Conservation (phyloP, 1,140 invertebrate species). For the Polypedilum pembai region DNA sequence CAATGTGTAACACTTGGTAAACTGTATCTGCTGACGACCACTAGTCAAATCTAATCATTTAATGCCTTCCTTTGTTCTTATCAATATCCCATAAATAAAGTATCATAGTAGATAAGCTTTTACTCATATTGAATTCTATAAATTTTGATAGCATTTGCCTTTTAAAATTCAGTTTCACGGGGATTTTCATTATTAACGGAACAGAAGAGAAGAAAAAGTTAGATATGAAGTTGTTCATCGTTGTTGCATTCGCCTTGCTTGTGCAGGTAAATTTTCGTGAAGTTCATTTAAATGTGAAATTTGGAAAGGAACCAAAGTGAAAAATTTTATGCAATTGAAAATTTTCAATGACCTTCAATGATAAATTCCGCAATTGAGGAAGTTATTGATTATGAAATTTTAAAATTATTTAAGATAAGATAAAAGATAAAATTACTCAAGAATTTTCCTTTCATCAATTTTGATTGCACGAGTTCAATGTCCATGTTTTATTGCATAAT, state of each 20-base stretch:
- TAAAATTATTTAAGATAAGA: not conserved
- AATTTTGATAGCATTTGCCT: not conserved
- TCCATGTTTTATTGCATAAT: not conserved
- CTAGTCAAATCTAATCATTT: not conserved
- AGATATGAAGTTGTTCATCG: not conserved
- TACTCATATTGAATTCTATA: not conserved
- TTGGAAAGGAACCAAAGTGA: not conserved
- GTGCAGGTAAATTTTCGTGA: not conserved
- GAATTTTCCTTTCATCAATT: not conserved
- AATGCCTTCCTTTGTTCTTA: not conserved
- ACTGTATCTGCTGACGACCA: not conserved
- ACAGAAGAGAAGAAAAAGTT: not conserved
- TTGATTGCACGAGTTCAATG: not conserved
- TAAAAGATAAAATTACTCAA: not conserved
- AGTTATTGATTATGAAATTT: not conserved
- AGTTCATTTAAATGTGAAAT: not conserved
- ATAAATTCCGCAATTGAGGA: not conserved
- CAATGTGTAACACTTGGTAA: no score
- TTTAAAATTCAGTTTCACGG: not conserved
- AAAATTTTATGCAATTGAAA: not conserved
- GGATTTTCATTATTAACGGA: conserved; percentile 8
- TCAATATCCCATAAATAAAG: not conserved
- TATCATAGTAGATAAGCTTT: not conserved
- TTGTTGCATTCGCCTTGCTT: not conserved
- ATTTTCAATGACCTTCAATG: not conserved